Base-by-base conservation (phyloP, 2,888 invertebrate genomes). In the Tanypteryx hageni region DNA sequence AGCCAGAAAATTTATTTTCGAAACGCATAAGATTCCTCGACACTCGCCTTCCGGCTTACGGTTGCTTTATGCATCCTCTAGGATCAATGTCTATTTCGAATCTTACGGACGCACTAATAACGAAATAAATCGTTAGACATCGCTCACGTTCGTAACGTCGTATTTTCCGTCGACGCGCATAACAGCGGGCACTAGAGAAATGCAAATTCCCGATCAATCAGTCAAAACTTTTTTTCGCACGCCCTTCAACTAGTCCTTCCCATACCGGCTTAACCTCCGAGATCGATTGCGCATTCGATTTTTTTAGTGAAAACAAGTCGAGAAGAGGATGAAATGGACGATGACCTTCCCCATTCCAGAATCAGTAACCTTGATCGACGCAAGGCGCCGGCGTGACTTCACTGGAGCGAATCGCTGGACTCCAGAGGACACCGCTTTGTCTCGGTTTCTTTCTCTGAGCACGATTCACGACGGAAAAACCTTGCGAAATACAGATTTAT, bases 311-410 rank as follows among this genome's bases (percentile, higher is more conserved):
- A 76, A 76, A 76, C 22, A 18, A 76, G 76, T 76, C 22, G 76
- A 27, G 76, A 76, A 27, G 76, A 27, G 27, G 76, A 76, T 22
- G 18, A 76, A 76, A 76, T 76, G 76, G 76, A 76, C 76, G 76
- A 76, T 76, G 76, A 76, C 76, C 76, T 76, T 76, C 76, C 76
- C 27, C 76, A 76, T 27, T 27, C 76, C 76, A 76, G 22, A 76
- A 76, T 76, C 76, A 27, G 22, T 76, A 76, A 76, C 76, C 76
- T 76, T 76, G 76, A 76, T 76, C 76, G 76, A 76, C 68, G 68
- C 11, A 27, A 76, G 76, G 76, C 76, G 76, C 76, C 76, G 76
- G 76, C 76, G 76, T 76, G 76, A 76, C 76, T 76, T 76, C 27
- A 8, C 76, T 27, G 76, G 22, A 27, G 27, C 9, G 76, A 76